A percentile compares a stretch with the other conserved stretches of the same genome.
These are phyloP conservation scores for Protaetia brevitarsis DNA, from an alignment of 1,140 invertebrate species.

Conservation along the genomic window DNA sequence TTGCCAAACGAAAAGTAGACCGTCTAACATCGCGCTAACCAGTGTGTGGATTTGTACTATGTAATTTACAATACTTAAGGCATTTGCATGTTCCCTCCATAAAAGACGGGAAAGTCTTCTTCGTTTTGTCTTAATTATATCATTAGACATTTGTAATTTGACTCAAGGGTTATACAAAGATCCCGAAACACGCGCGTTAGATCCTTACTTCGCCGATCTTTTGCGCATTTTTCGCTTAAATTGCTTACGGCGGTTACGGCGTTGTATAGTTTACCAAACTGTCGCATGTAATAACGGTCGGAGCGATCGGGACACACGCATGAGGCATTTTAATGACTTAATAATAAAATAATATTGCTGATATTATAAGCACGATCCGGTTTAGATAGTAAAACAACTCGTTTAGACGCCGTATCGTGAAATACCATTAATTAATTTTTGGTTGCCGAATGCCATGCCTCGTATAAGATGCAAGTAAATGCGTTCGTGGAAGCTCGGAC, in stretches of 20 bases:
- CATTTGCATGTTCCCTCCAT: constrained; percentile 14
- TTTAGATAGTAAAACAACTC: not conserved
- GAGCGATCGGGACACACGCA: not conserved
- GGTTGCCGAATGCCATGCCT: too few species aligned
- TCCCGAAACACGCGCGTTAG: not conserved
- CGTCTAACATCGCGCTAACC: not conserved
- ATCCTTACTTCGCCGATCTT: not conserved
- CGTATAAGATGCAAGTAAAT: too few species aligned
- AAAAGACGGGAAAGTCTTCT: not conserved
- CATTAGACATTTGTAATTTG: not conserved
- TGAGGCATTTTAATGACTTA: not conserved
- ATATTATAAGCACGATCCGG: not conserved
- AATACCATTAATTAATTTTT: constrained; percentile 11
- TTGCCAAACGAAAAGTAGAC: not conserved
- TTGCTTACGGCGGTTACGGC: not conserved
- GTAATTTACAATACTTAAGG: constrained; percentile 14
- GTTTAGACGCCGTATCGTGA: not conserved
- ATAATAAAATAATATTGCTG: constrained; percentile 11
- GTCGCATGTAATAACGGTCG: not conserved
- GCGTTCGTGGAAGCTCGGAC: constrained; percentile 12
- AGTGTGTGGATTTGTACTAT: not conserved
- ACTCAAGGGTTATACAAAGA: not conserved
- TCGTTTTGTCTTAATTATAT: constrained; percentile 21
- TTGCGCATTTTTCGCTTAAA: not conserved
- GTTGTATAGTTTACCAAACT: not conserved